Evolutionary conservation across 2,797 vertebrate genomes (phyloP).

Genomic region (Spinus olivaceus): DNA sequence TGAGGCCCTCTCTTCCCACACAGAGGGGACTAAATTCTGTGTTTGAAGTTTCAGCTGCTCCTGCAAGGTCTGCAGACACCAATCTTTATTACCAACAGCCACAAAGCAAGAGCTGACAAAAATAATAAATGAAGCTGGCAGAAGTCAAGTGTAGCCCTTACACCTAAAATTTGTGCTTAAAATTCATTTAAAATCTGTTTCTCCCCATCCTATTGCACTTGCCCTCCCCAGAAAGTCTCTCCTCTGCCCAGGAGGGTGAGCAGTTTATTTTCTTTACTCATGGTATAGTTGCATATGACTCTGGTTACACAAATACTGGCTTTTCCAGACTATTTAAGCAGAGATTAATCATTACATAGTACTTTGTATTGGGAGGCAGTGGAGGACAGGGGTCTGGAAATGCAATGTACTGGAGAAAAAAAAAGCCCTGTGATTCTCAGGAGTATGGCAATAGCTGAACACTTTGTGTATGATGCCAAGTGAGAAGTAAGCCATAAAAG

Average conservation of each 20-base stretch:
- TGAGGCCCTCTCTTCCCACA: neutral
- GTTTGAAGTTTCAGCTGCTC: neutral
- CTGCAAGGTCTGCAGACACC: neutral
- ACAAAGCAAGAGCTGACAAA: neutral
- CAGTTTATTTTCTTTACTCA: neutral
- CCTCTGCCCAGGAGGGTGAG: neutral
- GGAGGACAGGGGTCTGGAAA: neutral
- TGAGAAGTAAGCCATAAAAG: neutral
- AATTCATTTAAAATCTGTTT: neutral
- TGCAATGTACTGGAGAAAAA: neutral
- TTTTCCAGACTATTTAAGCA: neutral
- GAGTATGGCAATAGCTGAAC: neutral
- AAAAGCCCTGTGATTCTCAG: neutral
- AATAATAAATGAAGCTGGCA: neutral
- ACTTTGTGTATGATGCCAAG: neutral
- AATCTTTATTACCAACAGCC: neutral
- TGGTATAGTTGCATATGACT: neutral
- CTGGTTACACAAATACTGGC: neutral
- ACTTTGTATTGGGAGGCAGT: neutral
- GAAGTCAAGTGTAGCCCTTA: neutral
- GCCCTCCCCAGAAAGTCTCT: neutral
- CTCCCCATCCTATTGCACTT: neutral
- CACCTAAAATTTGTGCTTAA: neutral
- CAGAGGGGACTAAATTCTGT: neutral
- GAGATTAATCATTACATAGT: slow-evolving; percentile 1